A percentile compares a stretch with the other conserved stretches of the same genome.
Conservation (phyloP, 2,888 invertebrate genomes). For the Anagyrus pseudococci region DNA sequence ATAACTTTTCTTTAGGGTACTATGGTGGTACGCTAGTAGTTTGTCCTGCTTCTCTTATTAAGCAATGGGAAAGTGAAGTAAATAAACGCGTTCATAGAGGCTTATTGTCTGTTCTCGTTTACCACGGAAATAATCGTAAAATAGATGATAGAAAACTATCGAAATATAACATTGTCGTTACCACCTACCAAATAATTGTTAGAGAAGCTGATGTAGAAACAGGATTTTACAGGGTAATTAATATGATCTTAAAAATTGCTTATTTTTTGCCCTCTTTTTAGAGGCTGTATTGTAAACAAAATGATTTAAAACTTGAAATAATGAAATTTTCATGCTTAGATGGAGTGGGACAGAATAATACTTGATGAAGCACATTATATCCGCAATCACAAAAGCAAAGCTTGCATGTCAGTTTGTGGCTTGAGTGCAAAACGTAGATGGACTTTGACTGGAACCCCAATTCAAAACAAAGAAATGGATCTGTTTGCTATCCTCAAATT, state of each 20-base stretch:
- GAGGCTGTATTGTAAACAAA: neutral
- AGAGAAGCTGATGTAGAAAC: slow-evolving; percentile 65
- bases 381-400: slow-evolving; percentile 83
- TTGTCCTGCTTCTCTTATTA: slow-evolving; percentile 88
- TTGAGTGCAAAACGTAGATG: slow-evolving; percentile 72
- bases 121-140: slow-evolving; percentile 84
- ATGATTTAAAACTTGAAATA: slow-evolving; percentile 8
- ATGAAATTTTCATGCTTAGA: slow-evolving; percentile 51
- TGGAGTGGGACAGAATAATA: slow-evolving; percentile 86
- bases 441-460: slow-evolving; percentile 93
- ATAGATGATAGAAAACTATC: slow-evolving; percentile 65
- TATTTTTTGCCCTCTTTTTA: slow-evolving; percentile 5
- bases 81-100: slow-evolving; percentile 68
- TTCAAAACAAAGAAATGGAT: slow-evolving; percentile 92
- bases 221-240: slow-evolving; percentile 54
- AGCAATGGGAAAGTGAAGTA: slow-evolving; percentile 90
- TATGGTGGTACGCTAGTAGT: slow-evolving; percentile 84
- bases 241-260: neutral
- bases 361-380: slow-evolving; percentile 94
- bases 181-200: slow-evolving; percentile 82
- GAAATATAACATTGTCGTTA: slow-evolving; percentile 81
- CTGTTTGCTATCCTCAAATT: slow-evolving; percentile 83
- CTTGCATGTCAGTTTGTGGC: slow-evolving; percentile 74
- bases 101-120: slow-evolving; percentile 68
- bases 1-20: slow-evolving; percentile 41